Conservation (phyloP, 2,797 vertebrate genomes). For the Geotrypetes seraphini region DNA sequence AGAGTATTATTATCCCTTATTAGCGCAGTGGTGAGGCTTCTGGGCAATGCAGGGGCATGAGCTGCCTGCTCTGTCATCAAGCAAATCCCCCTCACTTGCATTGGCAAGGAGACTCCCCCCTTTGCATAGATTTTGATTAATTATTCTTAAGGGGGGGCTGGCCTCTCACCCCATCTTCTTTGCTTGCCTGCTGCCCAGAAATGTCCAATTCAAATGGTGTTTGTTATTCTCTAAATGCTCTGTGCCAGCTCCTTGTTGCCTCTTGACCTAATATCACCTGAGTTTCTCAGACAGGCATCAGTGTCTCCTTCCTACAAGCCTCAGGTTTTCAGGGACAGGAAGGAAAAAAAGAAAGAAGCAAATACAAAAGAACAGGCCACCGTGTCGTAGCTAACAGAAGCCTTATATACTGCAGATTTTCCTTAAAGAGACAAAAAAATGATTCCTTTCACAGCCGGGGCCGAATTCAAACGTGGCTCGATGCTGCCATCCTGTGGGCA, state of each 20-base stretch:
- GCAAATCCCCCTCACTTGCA: no score
- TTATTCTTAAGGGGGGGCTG: no score
- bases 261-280: background rate
- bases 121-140: no score
- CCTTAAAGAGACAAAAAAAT: constrained; percentile 29
- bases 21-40: no score
- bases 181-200: no score
- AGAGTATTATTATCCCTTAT: no score
- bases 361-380: constrained; percentile 18
- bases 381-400: constrained; percentile 14
- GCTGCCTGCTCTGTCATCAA: no score
- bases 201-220: no score
- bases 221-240: background rate
- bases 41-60: no score
- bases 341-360: constrained; percentile 6
- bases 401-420: no score
- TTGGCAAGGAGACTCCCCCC: no score
- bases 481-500: constrained; percentile 64
- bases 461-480: constrained; percentile 34
- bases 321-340: constrained; percentile 2
- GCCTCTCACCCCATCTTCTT: no score
- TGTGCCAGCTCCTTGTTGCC: background rate
- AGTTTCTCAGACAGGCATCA: background rate
- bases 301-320: background rate
- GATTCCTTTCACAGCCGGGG: constrained; percentile 10